Evolutionary conservation across 2,888 invertebrate genomes (phyloP).

Genomic region (Disparrhopalites patrizii): DNA sequence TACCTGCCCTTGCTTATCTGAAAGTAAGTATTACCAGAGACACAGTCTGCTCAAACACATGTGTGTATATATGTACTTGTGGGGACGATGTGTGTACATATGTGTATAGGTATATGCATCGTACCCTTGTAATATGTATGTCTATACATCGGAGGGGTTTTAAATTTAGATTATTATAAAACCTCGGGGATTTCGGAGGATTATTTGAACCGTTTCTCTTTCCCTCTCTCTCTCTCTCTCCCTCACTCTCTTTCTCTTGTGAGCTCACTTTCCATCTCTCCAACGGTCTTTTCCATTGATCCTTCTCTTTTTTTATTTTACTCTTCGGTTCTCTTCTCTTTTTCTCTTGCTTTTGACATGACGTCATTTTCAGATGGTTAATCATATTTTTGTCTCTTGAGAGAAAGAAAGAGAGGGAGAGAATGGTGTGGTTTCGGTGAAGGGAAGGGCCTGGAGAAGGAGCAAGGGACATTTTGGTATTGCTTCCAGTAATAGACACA

Average conservation of each 20-base stretch:
- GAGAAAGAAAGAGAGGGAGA: background rate
- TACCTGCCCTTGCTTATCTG: conserved; percentile 30
- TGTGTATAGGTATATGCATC: too few relatives aligned
- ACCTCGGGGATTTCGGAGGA: conserved; percentile 30
- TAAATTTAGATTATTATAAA: conserved; percentile 32
- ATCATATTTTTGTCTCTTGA: conserved; percentile 30
- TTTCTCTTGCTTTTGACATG: conserved; percentile 21
- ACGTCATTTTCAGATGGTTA: conserved; percentile 23
- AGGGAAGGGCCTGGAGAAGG: conserved; percentile 1
- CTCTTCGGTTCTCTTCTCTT: conserved; percentile 4
- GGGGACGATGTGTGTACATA: too few relatives aligned
- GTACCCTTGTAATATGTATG: too few relatives aligned
- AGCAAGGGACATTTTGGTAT: background rate
- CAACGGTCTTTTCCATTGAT: conserved; percentile 26
- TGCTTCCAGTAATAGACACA: background rate
- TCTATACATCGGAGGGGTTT: conserved; percentile 29
- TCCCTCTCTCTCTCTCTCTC: conserved; percentile 7
- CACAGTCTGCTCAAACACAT: conserved; percentile 16
- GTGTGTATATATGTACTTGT: too few relatives aligned
- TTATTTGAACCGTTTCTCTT: conserved; percentile 28
- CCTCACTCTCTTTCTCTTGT: conserved; percentile 10
- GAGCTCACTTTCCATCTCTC: conserved; percentile 7
- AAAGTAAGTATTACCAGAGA: conserved; percentile 12
- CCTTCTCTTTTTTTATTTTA: conserved; percentile 20
- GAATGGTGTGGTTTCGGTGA: too few relatives aligned